Evolutionary conservation across 2,888 invertebrate genomes (phyloP), one percentile per base, ranked within the genome.

Genomic region (Vandiemenella viatica): DNA sequence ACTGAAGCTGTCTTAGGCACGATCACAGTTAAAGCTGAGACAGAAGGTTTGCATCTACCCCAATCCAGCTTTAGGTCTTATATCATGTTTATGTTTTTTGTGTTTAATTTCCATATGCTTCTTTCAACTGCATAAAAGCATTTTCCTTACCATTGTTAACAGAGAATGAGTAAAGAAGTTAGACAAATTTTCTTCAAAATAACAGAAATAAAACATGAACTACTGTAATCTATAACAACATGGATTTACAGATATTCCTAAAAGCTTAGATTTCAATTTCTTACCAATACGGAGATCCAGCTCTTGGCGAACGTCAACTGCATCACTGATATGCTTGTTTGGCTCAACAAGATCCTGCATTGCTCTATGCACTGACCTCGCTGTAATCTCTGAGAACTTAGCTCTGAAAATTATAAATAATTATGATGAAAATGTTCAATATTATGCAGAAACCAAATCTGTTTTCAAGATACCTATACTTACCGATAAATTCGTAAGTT

Each of bases 371-470:
- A 97, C 77, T 0, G 97, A 89, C 2, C 75, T 68, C 10, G 74
- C 70, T 1, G 98, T 99, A 44, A 98, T 97, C 72, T 99, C 98
- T 1, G 98, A 99, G 71, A 98, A 99, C 62, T 82, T 86, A 3
- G 96, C 96, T 58, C 96, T 70, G 55, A 42, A 61, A 59, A 48
- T 15, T 32, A 32, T 4, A 13, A 4, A 32, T n/a, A n/a, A n/a
- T n/a, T n/a, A n/a, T n/a, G n/a, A 32, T 3, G 13, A 32, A 32
- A 10, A 13, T 32, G 32, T 32, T 13, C 10, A 2, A 4, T n/a
- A 32, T 32, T 32, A 32, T 32, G n/a, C 5, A 4, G 32, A 32
- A 32, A 32, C 3, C 32, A n/a, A n/a, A n/a, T n/a, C n/a, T n/a
- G n/a, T n/a, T n/a, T n/a, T n/a, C n/a, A n/a, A n/a, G n/a, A 26